A percentile compares a stretch with the other conserved stretches of the same genome.
Evolutionary conservation across 1,140 invertebrate species (phyloP).

Genomic region (Ylistrum balloti): DNA sequence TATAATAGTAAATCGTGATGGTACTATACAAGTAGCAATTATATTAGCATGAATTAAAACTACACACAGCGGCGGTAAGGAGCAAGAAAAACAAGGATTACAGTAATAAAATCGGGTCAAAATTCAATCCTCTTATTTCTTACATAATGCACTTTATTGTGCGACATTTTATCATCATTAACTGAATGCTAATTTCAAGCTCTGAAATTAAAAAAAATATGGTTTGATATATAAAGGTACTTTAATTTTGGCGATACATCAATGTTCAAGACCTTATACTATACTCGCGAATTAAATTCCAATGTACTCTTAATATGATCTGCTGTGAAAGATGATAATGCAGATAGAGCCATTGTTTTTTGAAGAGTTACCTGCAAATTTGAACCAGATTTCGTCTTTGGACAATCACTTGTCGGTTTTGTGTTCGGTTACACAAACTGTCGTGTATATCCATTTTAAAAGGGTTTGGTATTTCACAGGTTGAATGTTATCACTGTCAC

Average conservation of each 20-base stretch:
- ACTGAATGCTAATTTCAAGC: too few species aligned
- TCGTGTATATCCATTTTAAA: not conserved
- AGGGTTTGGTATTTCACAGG: not conserved
- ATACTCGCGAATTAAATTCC: too few species aligned
- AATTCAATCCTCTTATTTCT: not conserved
- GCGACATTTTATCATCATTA: not conserved
- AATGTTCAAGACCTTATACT: too few species aligned
- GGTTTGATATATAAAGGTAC: too few species aligned
- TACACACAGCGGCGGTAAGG: not conserved
- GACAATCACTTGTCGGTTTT: conserved; percentile 40
- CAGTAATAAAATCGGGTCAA: not conserved
- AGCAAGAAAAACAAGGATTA: not conserved
- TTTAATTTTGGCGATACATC: too few species aligned
- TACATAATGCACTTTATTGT: not conserved
- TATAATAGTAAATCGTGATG: too few species aligned
- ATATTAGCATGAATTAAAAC: too few species aligned
- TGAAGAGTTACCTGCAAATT: conserved; percentile 48
- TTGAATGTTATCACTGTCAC: not conserved
- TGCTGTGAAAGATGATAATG: too few species aligned
- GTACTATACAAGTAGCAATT: too few species aligned
- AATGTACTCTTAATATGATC: too few species aligned
- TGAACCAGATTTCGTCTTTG: conserved; percentile 53
- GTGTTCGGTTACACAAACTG: not conserved
- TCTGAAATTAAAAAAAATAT: too few species aligned
- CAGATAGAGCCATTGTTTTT: too few species aligned